Conservation (phyloP, 2,888 invertebrate genomes). For the Diaprepes abbreviatus region DNA sequence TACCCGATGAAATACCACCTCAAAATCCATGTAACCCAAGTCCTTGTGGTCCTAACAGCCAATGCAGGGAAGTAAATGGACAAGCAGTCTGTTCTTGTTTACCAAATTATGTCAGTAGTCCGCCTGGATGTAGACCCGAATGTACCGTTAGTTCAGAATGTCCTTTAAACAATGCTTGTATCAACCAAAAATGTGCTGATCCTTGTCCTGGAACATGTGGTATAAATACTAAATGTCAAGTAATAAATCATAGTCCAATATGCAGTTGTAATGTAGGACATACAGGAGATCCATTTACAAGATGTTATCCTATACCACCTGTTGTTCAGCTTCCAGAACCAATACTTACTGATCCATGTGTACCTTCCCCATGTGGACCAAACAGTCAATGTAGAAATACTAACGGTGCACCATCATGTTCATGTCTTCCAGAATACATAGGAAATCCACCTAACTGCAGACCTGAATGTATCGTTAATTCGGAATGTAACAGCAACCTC, state of each 20-base stretch:
- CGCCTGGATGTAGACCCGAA: constrained; percentile 84
- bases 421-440: constrained; percentile 75
- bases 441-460: constrained; percentile 82
- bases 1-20: constrained; percentile 68
- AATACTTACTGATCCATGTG: constrained; percentile 69
- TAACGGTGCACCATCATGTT: constrained; percentile 76
- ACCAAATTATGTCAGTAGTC: constrained; percentile 79
- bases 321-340: constrained; percentile 66
- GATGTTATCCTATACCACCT: constrained; percentile 70
- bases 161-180: constrained; percentile 78
- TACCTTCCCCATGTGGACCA: constrained; percentile 80
- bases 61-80: constrained; percentile 78
- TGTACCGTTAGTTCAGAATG: constrained; percentile 86
- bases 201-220: constrained; percentile 84
- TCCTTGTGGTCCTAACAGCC: constrained; percentile 84
- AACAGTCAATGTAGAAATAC: constrained; percentile 75
- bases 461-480: constrained; percentile 80
- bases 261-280: constrained; percentile 77
- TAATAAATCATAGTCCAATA: constrained; percentile 84
- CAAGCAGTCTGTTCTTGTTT: constrained; percentile 84
- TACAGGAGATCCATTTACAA: constrained; percentile 79
- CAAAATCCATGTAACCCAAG: constrained; percentile 66
- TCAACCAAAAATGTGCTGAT: constrained; percentile 82
- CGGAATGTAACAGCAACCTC: constrained; percentile 78
- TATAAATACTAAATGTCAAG: constrained; percentile 77